Percentiles rank a stretch among this genome's conserved stretches.
Evolutionary conservation across 1,140 invertebrate species (phyloP).

Genomic region (Anastatus disparis): DNA sequence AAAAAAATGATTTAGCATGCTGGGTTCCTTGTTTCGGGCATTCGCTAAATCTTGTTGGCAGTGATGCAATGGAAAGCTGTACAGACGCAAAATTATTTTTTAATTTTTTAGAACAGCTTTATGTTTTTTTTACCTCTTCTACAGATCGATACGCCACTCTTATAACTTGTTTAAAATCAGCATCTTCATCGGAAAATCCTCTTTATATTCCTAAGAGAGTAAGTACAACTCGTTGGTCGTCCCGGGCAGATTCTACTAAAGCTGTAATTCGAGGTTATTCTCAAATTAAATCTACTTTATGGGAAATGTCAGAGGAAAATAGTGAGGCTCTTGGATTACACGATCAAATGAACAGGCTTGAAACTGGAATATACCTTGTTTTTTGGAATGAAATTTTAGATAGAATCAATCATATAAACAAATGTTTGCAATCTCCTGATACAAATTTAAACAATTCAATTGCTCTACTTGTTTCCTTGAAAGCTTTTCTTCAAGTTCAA

Average conservation of each 20-base stretch:
- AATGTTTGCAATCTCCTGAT: background rate
- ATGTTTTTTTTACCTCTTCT: too few relatives aligned
- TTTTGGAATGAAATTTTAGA: conserved; percentile 3
- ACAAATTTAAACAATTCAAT: background rate
- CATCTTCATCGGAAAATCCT: background rate
- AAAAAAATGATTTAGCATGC: conserved; percentile 35
- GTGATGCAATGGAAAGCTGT: background rate
- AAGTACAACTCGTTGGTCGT: background rate
- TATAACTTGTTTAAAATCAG: background rate
- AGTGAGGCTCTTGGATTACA: background rate
- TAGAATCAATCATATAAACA: background rate
- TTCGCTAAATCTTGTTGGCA: background rate
- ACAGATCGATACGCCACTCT: too few relatives aligned
- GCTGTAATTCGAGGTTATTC: too few relatives aligned
- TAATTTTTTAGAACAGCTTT: background rate
- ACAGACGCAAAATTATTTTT: background rate
- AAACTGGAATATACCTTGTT: background rate
- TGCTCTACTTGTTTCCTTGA: background rate
- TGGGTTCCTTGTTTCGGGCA: conserved; percentile 33
- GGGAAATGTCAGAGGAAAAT: background rate
- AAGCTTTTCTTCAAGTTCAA: background rate
- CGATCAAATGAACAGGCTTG: background rate
- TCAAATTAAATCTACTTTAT: background rate
- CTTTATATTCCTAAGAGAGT: background rate
- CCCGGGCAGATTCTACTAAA: background rate